A percentile compares a stretch with the other conserved stretches of the same genome.
Conservation (phyloP, 2,797 vertebrate species). For the Avahi laniger region DNA sequence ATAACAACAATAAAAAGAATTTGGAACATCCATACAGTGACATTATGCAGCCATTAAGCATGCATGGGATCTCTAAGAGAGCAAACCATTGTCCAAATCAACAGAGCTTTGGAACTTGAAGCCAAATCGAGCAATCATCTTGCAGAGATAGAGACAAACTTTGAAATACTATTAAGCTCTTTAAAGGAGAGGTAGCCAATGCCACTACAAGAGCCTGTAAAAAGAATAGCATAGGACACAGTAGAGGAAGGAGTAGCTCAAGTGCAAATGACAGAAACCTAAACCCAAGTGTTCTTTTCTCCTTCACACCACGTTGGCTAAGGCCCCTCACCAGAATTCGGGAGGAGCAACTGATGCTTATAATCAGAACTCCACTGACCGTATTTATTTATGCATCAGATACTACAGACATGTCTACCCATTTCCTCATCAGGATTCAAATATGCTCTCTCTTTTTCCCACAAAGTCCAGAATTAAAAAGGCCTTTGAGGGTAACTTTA, state of each 20-base stretch:
- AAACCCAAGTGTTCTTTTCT: rapidly evolving
- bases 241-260: not conserved
- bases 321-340: not conserved
- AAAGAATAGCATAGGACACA: not conserved
- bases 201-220: not conserved
- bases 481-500: not conserved
- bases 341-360: no score
- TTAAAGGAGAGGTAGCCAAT: not conserved
- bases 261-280: not conserved
- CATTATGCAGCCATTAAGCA: not conserved
- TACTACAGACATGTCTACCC: not conserved
- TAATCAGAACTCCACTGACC: not conserved
- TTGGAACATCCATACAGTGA: not conserved
- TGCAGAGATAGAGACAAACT: not conserved
- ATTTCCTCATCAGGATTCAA: not conserved
- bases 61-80: not conserved
- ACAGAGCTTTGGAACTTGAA: not conserved
- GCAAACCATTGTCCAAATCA: not conserved
- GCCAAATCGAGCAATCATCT: not conserved
- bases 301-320: rapidly evolving
- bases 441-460: not conserved
- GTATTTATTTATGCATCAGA: not conserved
- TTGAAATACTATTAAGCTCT: not conserved
- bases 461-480: not conserved
- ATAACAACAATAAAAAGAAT: not conserved